Evolutionary conservation across 2,888 invertebrate genomes (phyloP), one percentile per base, ranked within the genome.

Genomic region (Euzophera pinguis): DNA sequence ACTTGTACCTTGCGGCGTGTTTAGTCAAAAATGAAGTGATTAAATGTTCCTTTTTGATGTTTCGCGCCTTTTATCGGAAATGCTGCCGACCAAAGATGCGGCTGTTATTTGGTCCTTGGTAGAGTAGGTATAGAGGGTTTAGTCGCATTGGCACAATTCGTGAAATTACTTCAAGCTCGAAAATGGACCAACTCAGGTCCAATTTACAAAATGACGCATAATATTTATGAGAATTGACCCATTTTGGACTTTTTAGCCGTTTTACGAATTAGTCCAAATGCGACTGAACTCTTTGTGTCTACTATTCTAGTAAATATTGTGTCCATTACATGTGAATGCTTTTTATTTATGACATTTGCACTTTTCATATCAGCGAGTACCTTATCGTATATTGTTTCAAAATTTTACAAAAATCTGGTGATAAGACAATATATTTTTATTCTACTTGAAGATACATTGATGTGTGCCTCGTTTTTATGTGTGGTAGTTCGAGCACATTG

Each of bases 1-100:
- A 63, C 53, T 53, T 59, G 60, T 65, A 68, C 59, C 47, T 50
- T 48, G 17, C n/a, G 14, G 45, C 32, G 16, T 45, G 32, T 45
- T 16, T n/a, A 45, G 32, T 45, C 34, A 32, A 34, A 45, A 45
- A 13, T 12, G 9, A 43, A 17, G 13, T 13, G 12, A 29, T n/a
- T 3, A 22, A 17, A 43, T 43, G 29, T 43, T 29, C 29, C 27
- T 43, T 49, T 43, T 50, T 43, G 32, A 42, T 53, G 54, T 34
- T 54, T 56, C 47, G 54, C 67, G 65, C 73, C 68, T 72, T n/a
- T 69, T 71, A 72, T 74, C 72, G 65, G 67, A 71, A 67, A 61
- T 69, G 54, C 70, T 73, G 69, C 64, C 76, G 86, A 86, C 88
- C 88, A 89, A 88, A 89, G 88, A 87, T 71, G 72, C 78, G 85